Base-by-base conservation (phyloP, 2,797 vertebrate species). In the Pseudomugil gertrudae region DNA sequence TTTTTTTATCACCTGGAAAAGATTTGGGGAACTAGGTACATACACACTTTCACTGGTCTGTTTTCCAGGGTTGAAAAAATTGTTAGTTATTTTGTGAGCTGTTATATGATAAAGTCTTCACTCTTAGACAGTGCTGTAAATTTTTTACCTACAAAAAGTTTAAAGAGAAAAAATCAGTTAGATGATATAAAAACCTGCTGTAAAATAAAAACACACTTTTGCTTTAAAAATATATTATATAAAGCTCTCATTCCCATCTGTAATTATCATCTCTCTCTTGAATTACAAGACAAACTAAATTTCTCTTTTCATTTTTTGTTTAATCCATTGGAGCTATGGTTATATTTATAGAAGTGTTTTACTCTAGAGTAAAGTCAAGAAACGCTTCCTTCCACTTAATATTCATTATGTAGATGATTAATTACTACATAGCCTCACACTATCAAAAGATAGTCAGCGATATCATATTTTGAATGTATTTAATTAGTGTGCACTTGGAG, bases 401-500 rank as follows among this genome's bases (percentile, higher is more conserved):
- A 81, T 87, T 87, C 86, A 87, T 90, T 84, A 84, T 87, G 81
- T 81, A 76, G 80, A 84, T 87, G 81, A 89, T 89, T 90, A 90
- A 91, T 91, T 89, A 90, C 80, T 65, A 56, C 74, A 86, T 89
- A 84, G 89, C 90, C 87, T 81, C 74, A 85, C 84, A 90, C 82
- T 83, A 90, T 90, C 79, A 89, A 83, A 87, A 87, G 81, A 83
- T 80, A 85, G 75, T 90, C 89, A 89, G 74, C 80, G 84, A 86
- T 86, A 87, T 85, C 64, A 82, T 87, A 84, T 83, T 90, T 85
- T 87, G 90, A 79, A 89, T 90, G 85, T 90, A 84, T 88, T 90
- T 91, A 90, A 92, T 90, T 88, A 84, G 85, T n/a, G 79, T 88
- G 86, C 83, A 90, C 84, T 86, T 76, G 87, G 83, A 91, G 88